phyloP scores from a whole-genome alignment of 2,888 invertebrate genomes.

The Agrotis segetum region DNA sequence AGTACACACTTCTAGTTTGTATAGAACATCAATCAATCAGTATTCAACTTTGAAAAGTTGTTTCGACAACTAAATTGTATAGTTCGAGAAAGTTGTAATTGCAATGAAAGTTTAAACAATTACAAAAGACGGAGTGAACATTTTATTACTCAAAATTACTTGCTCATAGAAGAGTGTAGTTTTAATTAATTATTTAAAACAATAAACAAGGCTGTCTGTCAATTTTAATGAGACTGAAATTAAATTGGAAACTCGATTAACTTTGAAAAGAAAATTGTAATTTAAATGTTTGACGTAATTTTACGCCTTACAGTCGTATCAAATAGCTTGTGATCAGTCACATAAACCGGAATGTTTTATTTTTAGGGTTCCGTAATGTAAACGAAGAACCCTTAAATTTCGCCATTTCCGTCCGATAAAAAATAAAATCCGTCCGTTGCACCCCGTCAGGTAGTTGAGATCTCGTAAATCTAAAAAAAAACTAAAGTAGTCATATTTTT shows the following conservation, averaged over 20 bases:
- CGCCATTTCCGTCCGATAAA: too few relatives aligned
- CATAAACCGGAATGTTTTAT: not conserved
- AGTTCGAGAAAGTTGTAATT: slow-evolving; percentile 34
- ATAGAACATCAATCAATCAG: slow-evolving; percentile 33
- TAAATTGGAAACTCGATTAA: slow-evolving; percentile 9
- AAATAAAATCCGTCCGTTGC: too few relatives aligned
- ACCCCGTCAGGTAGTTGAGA: too few relatives aligned
- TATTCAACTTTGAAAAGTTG: slow-evolving; percentile 34
- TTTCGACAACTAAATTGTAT: slow-evolving; percentile 19
- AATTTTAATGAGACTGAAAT: slow-evolving; percentile 12
- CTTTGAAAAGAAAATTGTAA: not conserved
- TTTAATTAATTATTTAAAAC: slow-evolving; percentile 7
- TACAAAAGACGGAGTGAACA: slow-evolving; percentile 5
- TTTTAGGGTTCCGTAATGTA: too few relatives aligned
- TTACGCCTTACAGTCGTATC: not conserved
- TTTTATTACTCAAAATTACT: slow-evolving; percentile 10
- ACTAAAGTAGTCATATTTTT: too few relatives aligned
- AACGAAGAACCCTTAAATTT: too few relatives aligned
- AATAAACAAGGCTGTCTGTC: slow-evolving; percentile 5
- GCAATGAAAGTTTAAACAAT: slow-evolving; percentile 34
- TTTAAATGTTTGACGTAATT: not conserved
- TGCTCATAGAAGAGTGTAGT: not conserved
- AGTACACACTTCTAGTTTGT: slow-evolving; percentile 9
- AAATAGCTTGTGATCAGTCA: slow-evolving; percentile 2
- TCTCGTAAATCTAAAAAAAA: too few relatives aligned